Evolutionary conservation across 2,797 vertebrate species (phyloP).

Genomic region (Furcifer pardalis): DNA sequence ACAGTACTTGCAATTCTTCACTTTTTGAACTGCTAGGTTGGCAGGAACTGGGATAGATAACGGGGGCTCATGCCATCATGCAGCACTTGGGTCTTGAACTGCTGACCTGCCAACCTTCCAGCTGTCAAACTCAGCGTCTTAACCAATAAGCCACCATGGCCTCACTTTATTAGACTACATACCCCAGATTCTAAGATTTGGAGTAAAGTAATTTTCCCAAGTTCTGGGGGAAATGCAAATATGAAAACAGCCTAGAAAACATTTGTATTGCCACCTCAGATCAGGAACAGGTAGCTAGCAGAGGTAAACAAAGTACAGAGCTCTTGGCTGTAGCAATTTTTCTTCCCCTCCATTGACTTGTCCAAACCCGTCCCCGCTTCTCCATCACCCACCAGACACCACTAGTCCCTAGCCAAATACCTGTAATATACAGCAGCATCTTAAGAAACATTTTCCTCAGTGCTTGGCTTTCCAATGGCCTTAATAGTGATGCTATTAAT

Average conservation of each 20-base stretch:
- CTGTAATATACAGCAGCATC: conserved; percentile 4
- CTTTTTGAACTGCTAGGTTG: too few species aligned
- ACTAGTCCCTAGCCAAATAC: neutral
- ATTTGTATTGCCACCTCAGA: neutral
- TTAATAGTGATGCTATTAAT: conserved; percentile 14
- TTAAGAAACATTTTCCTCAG: neutral
- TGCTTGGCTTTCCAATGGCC: neutral
- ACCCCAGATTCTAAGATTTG: too few species aligned
- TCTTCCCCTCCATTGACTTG: neutral
- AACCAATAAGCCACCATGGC: too few species aligned
- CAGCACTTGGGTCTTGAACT: too few species aligned
- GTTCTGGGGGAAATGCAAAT: neutral
- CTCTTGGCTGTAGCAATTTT: neutral
- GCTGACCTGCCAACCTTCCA: too few species aligned
- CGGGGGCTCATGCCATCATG: too few species aligned
- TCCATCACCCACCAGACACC: neutral
- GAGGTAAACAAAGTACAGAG: neutral
- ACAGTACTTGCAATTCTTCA: too few species aligned
- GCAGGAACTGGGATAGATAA: too few species aligned
- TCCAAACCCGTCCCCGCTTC: neutral
- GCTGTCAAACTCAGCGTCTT: too few species aligned
- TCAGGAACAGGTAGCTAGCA: neutral
- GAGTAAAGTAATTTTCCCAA: too few species aligned
- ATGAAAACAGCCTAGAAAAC: neutral
- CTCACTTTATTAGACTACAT: too few species aligned